Conservation (phyloP, 2,113 vertebrate species). For the Clarias magur region DNA sequence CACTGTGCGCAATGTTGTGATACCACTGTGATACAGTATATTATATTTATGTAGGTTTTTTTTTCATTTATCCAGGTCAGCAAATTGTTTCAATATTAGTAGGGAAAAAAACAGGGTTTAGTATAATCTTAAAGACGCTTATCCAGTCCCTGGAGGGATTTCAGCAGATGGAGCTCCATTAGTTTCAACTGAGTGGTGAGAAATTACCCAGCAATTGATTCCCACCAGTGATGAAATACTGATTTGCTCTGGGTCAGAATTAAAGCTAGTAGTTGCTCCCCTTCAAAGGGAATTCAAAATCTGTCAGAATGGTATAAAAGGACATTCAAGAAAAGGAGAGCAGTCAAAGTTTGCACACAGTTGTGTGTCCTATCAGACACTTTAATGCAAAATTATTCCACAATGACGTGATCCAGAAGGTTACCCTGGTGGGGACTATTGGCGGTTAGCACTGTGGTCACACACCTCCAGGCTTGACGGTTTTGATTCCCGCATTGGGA, state of each 20-base stretch:
- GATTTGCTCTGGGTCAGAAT: conserved; percentile 5
- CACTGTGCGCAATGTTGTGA: neutral
- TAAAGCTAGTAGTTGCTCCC: neutral
- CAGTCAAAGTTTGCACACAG: neutral
- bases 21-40: neutral
- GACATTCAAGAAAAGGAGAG: neutral
- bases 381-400: neutral
- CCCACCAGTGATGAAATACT: neutral
- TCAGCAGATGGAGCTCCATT: neutral
- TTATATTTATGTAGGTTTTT: neutral
- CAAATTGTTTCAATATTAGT: neutral
- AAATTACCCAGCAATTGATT: neutral
- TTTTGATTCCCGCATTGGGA: no score
- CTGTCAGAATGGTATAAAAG: neutral
- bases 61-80: neutral
- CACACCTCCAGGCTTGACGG: no score
- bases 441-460: no score
- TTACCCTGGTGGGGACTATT: neutral
- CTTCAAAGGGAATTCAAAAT: neutral
- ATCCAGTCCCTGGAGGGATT: neutral
- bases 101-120: neutral
- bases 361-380: neutral
- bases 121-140: neutral
- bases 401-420: neutral
- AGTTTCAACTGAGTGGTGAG: neutral